Percentiles rank a stretch among this genome's conserved stretches.
Evolutionary conservation across 2,113 vertebrate genomes (phyloP).

Genomic region (Prunella himalayana): DNA sequence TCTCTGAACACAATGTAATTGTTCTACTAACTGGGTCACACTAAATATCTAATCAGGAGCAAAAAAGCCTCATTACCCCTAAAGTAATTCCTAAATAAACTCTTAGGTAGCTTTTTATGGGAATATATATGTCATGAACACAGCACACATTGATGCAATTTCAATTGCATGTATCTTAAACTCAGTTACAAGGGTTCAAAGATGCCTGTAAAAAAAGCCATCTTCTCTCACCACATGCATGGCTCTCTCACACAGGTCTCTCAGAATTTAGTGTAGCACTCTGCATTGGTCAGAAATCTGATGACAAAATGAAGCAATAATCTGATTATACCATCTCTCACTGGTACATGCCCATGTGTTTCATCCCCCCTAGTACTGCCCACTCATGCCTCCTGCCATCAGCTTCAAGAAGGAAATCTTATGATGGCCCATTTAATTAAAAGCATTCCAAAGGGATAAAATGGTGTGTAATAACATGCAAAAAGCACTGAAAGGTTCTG

Average conservation of each 20-base stretch:
- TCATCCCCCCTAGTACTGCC: not conserved
- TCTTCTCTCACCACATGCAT: not conserved
- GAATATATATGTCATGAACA: not conserved
- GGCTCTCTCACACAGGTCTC: not conserved
- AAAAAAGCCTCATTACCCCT: not conserved
- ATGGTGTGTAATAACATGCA: not conserved
- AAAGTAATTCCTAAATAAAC: not conserved
- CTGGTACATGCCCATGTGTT: not conserved
- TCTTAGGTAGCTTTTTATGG: not conserved
- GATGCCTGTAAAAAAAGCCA: not conserved
- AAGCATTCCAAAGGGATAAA: not conserved
- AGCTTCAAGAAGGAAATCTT: not conserved
- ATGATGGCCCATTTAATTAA: not conserved
- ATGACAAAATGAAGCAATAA: not conserved
- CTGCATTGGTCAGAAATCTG: not conserved
- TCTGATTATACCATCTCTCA: not conserved
- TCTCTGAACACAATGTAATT: not conserved
- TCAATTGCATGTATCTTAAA: not conserved
- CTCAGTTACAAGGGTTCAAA: not conserved
- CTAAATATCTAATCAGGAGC: not conserved
- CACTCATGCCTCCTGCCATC: not conserved
- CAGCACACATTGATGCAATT: not conserved
- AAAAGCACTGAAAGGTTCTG: not conserved
- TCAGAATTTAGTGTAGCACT: not conserved
- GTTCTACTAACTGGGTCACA: not conserved